Conservation (phyloP, 2,797 vertebrate species). For the Monodelphis domestica region DNA sequence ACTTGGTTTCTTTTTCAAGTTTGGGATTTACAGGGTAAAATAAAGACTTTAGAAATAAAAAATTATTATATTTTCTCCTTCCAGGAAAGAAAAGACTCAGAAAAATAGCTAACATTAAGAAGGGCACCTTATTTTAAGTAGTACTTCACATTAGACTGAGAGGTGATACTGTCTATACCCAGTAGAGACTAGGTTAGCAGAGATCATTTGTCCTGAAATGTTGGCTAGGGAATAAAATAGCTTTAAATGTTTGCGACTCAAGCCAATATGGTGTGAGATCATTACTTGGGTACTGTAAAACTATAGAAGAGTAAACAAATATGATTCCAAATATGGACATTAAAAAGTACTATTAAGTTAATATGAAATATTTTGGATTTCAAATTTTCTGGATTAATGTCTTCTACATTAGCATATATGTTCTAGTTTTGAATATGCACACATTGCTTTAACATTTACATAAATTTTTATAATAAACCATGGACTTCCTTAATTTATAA, state of each 20-base stretch:
- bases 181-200: neutral
- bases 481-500: neutral
- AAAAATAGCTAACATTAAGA: conserved; percentile 29
- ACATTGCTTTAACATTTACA: neutral
- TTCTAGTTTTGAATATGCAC: neutral
- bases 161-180: neutral
- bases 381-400: neutral
- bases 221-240: neutral
- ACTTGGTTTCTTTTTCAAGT: neutral
- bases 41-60: conserved; percentile 7
- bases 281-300: neutral
- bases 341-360: no score
- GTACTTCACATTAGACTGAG: neutral
- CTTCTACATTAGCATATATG: neutral
- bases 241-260: neutral
- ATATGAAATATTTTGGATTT: neutral
- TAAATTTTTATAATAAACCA: neutral
- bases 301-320: neutral
- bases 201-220: neutral
- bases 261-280: neutral
- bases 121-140: conserved; percentile 2
- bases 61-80: neutral
- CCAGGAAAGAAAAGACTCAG: neutral
- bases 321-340: neutral
- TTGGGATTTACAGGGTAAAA: neutral